Conservation (phyloP, 2,113 vertebrate genomes). For the Syrrhaptes paradoxus region DNA sequence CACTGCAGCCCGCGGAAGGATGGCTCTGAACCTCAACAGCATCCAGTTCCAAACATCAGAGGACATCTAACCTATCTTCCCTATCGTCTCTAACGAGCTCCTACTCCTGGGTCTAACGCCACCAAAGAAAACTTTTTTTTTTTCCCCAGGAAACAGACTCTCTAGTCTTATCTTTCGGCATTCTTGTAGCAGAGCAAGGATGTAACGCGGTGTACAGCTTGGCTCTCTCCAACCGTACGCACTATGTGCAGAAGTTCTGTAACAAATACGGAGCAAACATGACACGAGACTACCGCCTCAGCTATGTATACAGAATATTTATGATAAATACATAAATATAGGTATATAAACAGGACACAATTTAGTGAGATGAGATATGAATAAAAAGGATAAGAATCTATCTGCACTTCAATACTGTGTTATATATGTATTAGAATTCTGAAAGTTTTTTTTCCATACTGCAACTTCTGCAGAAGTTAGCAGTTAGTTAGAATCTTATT, state of each 20-base stretch:
- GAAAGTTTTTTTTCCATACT: background rate
- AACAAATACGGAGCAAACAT: background rate
- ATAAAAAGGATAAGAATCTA: background rate
- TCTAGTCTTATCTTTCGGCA: background rate
- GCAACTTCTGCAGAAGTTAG: background rate
- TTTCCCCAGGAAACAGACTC: background rate
- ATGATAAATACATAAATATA: background rate
- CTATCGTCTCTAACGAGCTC: background rate
- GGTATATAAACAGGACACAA: background rate
- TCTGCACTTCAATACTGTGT: background rate
- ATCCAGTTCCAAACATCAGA: background rate
- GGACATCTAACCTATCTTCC: background rate
- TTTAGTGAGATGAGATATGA: background rate
- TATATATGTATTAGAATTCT: background rate
- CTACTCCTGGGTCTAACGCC: background rate
- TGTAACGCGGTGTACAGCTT: background rate
- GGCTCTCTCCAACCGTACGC: background rate
- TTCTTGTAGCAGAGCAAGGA: background rate
- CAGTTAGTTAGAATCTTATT: background rate
- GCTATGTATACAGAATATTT: background rate
- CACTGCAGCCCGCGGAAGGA: rapidly evolving
- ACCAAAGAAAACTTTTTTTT: background rate
- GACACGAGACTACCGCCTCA: background rate
- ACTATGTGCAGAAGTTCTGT: background rate
- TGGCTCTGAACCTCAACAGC: background rate